phyloP scores from a whole-genome alignment of 2,113 vertebrate species.

The Danionella cerebrum region DNA sequence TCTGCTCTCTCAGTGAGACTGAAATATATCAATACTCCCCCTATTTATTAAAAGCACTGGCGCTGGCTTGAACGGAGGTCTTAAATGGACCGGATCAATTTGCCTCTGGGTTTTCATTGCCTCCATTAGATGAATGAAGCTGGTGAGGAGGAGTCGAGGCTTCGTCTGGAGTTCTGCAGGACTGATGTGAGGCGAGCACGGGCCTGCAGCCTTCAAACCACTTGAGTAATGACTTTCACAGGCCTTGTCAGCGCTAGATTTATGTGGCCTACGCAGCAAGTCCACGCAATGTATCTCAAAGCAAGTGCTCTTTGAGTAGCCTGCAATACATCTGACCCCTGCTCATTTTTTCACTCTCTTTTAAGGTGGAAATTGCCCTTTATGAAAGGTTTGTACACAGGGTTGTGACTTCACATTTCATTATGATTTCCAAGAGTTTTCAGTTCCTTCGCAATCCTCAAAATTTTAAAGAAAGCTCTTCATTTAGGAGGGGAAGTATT shows the following conservation, averaged over 20 bases:
- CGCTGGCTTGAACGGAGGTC: neutral
- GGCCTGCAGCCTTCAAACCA: conserved; percentile 49
- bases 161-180: neutral
- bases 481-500: too few species aligned
- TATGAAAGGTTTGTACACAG: neutral
- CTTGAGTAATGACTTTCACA: conserved; percentile 65
- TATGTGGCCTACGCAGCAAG: conserved; percentile 43
- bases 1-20: neutral
- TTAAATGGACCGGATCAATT: conserved; percentile 38
- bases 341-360: neutral
- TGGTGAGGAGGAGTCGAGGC: neutral
- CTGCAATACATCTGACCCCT: neutral
- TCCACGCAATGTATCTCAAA: conserved; percentile 58
- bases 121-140: conserved; percentile 56
- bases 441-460: too few species aligned
- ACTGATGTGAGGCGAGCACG: conserved; percentile 33
- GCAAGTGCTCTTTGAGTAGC: conserved; percentile 56
- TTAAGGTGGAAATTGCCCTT: conserved; percentile 1
- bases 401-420: neutral
- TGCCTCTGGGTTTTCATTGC: conserved; percentile 47
- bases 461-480: too few species aligned
- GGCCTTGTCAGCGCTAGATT: conserved; percentile 58
- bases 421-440: neutral
- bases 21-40: conserved; percentile 27
- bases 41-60: conserved; percentile 31